Evolutionary conservation across 2,113 vertebrate genomes (phyloP), one percentile per base, ranked within the genome.

Genomic region (Murina feae): DNA sequence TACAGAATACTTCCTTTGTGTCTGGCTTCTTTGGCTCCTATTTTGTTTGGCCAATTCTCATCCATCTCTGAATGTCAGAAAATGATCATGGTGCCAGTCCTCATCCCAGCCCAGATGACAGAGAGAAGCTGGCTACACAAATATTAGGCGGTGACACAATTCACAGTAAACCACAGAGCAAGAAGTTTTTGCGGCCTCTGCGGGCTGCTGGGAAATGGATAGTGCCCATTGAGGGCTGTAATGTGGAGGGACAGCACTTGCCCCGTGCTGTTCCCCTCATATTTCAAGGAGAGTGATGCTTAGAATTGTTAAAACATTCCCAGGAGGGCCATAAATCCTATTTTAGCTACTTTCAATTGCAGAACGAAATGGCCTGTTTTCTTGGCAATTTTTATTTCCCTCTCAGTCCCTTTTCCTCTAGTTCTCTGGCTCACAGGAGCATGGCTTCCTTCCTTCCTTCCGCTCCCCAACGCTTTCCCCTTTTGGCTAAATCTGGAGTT

Each of bases 311-410:
- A 92, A 96, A 96, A 88, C 85, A 92, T 95, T 93, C 95, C 94
- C 94, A 49, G 76, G 94, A 93, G 96, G 86, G 49, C 58, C 81
- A 90, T 94, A 85, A 95, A 97, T 97, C n/a, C 42, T 89, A 92
- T 94, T 97, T 95, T 85, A 96, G 92, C 85, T 93, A 79, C 85
- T 92, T 96, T 96, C 94, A 94, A 90, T 97, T 96, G 92, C 88
- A 93, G 95, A 95, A 83, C 95, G 87, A 93, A 96, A 96, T 76
- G 96, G 68, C 55, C 74, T 95, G 90, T 94, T 97, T 97, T 93
- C 81, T 96, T 93, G 90, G 94, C 93, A 91, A 75, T 92, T 94
- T 96, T 97, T 92, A 91, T 90, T 94, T 69, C 75, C 72, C 47
- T 90, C 44, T 87, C 87, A 74, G 37, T 78, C n/a, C 65, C 71